phyloP scores from a whole-genome alignment of 2,888 invertebrate species.

The Polyploca ridens region DNA sequence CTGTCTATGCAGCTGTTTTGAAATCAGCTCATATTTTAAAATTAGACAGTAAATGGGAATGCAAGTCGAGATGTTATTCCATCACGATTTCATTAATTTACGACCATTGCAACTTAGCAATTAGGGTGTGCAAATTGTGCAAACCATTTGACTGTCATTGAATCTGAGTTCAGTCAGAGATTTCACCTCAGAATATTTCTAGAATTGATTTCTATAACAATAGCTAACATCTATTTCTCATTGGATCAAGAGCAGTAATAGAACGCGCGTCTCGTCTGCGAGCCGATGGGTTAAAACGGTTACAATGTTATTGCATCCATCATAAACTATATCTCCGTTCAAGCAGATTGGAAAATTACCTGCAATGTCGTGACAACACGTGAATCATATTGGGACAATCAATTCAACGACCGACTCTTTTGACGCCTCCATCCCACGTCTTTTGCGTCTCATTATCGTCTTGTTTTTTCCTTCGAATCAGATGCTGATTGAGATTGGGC shows the following conservation, averaged over 20 bases:
- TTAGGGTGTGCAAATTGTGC: slow-evolving; percentile 3
- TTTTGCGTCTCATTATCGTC: slow-evolving; percentile 43
- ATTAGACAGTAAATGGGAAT: not conserved
- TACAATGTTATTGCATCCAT: not conserved
- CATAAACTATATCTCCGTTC: slow-evolving; percentile 20
- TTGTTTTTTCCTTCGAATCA: not conserved
- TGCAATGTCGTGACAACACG: slow-evolving; percentile 28
- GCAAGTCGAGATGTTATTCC: not conserved
- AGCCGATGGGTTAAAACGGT: not conserved
- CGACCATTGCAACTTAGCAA: slow-evolving; percentile 7
- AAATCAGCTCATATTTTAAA: not conserved
- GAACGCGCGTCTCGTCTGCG: too few relatives aligned
- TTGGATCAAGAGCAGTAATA: too few relatives aligned
- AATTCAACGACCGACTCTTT: slow-evolving; percentile 41
- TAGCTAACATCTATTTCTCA: not conserved
- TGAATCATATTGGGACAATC: slow-evolving; percentile 50
- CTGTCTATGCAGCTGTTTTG: not conserved
- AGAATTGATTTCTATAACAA: not conserved
- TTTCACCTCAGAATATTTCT: not conserved
- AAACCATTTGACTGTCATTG: not conserved
- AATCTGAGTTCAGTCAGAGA: not conserved
- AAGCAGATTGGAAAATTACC: slow-evolving; percentile 47
- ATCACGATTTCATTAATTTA: slow-evolving; percentile 6
- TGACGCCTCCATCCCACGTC: slow-evolving; percentile 53
- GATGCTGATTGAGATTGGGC: not conserved